Evolutionary conservation across 2,888 invertebrate species (phyloP), one percentile per base, ranked within the genome.

Genomic region (Aplocera efformata): DNA sequence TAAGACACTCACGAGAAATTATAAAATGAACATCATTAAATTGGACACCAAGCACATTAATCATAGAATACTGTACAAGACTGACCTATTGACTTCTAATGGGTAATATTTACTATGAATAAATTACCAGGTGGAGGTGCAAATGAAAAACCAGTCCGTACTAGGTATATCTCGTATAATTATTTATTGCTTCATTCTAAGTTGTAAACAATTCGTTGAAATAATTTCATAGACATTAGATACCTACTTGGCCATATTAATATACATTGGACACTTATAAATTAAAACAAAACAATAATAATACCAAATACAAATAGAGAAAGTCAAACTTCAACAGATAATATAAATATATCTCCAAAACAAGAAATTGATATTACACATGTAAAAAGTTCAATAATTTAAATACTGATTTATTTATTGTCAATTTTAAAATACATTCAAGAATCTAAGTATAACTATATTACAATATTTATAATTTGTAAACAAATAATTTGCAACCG

Each of bases 381-480:
- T 52, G 34, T 35, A 45, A 45, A 51, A 54, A 51, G 57, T 64
- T 71, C 67, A 71, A 75, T 77, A 78, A 77, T 79, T 79, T 82
- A 83, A 86, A 85, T 85, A 86, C 84, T 85, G 84, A 72, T 84
- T 32, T 81, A 83, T 83, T 85, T 86, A 85, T 85, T 86, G 85
- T 86, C 86, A 72, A 81, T 73, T 81, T 65, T 60, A 64, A 81
- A 81, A 79, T 78, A 81, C 78, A 69, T 72, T 66, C 54, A 64
- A 42, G 58, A 60, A 64, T 59, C 56, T 63, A 60, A 39, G 44
- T 50, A 49, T 60, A 60, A 57, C 58, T 59, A 60, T 60, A 57
- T 62, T 66, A 67, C 59, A 63, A 53, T 56, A 45, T 36, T 28
- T 55, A 48, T 47, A 56, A 56, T 58, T 52, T 60, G 63, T 50